phyloP scores from a whole-genome alignment of 2,888 invertebrate genomes.

The Andricus curvator region DNA sequence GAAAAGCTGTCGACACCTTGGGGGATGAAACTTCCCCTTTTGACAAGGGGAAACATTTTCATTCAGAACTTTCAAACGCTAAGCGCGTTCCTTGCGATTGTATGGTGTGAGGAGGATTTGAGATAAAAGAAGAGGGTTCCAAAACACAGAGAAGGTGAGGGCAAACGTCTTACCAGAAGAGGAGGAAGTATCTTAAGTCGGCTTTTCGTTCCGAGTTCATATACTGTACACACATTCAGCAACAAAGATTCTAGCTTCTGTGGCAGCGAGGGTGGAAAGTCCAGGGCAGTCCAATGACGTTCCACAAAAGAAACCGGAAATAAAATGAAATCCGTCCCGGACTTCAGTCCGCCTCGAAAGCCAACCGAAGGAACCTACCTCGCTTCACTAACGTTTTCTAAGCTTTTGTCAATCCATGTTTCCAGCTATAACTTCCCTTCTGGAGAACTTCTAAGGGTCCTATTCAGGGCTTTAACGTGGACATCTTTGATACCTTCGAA shows the following conservation, averaged over 20 bases:
- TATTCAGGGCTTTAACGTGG: not conserved
- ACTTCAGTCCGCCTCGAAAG: conserved; percentile 59
- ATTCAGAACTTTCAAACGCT: conserved; percentile 13
- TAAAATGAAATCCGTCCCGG: conserved; percentile 66
- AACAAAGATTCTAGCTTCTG: conserved; percentile 26
- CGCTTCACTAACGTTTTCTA: conserved; percentile 58
- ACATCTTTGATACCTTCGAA: not conserved
- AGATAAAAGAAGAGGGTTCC: conserved; percentile 1
- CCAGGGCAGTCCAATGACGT: conserved; percentile 47
- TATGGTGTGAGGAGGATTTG: not conserved
- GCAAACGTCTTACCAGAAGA: conserved; percentile 14
- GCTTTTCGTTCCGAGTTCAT: conserved; percentile 17
- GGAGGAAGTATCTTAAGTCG: conserved; percentile 9
- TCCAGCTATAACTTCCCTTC: conserved; percentile 41
- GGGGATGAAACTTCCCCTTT: no score
- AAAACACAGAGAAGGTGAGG: conserved; percentile 9
- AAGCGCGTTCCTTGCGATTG: not conserved
- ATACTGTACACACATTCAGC: conserved; percentile 17
- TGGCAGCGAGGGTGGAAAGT: conserved; percentile 33
- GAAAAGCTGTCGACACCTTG: not conserved
- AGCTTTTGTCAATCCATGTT: conserved; percentile 55
- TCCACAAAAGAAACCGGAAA: conserved; percentile 68
- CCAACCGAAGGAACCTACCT: conserved; percentile 53
- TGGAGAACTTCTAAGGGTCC: conserved; percentile 18
- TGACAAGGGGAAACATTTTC: conserved; percentile 12